A percentile compares a stretch with the other conserved stretches of the same genome.
Evolutionary conservation across 2,113 vertebrate species (phyloP).

Genomic region (Myrmophylax atrothorax): DNA sequence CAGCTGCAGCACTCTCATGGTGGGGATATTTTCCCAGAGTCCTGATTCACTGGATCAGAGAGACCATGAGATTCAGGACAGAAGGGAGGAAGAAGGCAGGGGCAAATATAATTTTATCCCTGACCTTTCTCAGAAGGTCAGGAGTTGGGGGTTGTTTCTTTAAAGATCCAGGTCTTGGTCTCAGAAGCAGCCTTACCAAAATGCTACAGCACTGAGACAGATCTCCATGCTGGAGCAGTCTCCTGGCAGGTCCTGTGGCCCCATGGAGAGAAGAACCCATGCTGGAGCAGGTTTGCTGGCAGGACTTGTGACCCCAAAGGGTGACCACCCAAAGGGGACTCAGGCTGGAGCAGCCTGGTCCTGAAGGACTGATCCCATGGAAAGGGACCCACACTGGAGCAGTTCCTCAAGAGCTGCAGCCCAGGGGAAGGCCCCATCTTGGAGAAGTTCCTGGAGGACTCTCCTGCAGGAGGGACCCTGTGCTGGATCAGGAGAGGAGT

Average conservation of each 20-base stretch:
- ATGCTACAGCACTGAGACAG: neutral
- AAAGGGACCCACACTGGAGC: neutral
- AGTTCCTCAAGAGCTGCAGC: neutral
- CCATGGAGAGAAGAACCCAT: neutral
- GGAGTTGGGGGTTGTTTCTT: neutral
- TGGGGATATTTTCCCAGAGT: neutral
- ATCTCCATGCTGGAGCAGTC: neutral
- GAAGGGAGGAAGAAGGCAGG: rapidly evolving
- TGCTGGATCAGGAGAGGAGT: neutral
- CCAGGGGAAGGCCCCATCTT: rapidly evolving
- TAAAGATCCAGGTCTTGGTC: neutral
- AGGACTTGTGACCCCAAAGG: neutral
- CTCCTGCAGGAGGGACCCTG: rapidly evolving
- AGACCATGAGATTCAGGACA: neutral
- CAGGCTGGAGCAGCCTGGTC: neutral
- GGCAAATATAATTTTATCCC: neutral
- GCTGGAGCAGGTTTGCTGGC: neutral
- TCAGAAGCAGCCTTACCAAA: neutral
- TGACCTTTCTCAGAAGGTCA: neutral
- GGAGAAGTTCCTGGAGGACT: neutral
- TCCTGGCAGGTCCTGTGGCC: neutral
- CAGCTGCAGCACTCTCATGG: neutral
- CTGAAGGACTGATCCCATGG: neutral
- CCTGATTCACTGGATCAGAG: neutral
- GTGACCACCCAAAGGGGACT: too few species aligned